phyloP scores from a whole-genome alignment of 2,888 invertebrate species.

The Prosopocoilus inquinatus region DNA sequence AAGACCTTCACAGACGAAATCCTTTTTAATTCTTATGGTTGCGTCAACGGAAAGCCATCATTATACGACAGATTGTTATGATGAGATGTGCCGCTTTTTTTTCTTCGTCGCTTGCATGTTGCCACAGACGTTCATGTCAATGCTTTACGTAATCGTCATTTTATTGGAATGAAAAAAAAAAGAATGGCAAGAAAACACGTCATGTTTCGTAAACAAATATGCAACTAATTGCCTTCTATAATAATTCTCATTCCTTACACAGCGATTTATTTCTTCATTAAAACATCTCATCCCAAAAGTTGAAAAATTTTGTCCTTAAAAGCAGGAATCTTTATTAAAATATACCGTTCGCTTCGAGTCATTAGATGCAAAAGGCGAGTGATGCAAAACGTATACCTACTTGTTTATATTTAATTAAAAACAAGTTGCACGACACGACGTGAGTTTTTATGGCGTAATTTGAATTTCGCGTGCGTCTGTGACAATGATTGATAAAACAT shows the following conservation, averaged over 20 bases:
- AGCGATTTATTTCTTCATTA: too few relatives aligned
- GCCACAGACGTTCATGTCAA: conserved; percentile 36
- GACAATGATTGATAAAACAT: conserved; percentile 5
- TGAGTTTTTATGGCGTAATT: neutral
- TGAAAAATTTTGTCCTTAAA: neutral
- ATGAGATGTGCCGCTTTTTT: conserved; percentile 29
- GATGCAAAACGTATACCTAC: too few relatives aligned
- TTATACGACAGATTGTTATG: conserved; percentile 44
- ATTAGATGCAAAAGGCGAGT: neutral
- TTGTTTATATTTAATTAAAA: too few relatives aligned
- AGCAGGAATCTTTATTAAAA: neutral
- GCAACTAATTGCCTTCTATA: too few relatives aligned
- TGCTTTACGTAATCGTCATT: conserved; percentile 37
- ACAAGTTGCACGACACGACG: too few relatives aligned
- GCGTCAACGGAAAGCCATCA: conserved; percentile 45
- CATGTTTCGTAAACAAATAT: conserved; percentile 28
- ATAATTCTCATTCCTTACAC: too few relatives aligned
- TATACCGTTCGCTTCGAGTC: neutral
- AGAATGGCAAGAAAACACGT: too few relatives aligned
- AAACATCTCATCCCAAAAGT: neutral
- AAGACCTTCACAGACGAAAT: conserved; percentile 27
- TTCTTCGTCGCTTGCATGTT: conserved; percentile 30
- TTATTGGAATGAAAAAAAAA: conserved; percentile 28
- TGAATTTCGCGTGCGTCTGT: conserved; percentile 2
- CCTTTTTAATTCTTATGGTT: conserved; percentile 33